Evolutionary conservation across 2,113 vertebrate species (phyloP).

Genomic region (Alectura lathami): DNA sequence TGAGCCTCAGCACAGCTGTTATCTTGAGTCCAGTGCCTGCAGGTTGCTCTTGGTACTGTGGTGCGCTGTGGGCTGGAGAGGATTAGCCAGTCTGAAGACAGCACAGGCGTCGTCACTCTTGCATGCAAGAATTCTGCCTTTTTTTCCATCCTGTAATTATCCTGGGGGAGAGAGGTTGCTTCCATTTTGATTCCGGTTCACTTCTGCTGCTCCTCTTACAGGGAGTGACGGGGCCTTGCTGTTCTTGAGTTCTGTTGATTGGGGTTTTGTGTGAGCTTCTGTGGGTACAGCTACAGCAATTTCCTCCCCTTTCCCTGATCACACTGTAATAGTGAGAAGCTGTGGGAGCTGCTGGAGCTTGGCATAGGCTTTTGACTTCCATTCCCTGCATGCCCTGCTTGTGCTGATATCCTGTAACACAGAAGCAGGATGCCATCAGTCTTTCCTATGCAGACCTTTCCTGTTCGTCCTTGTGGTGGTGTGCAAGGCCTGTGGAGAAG

Average conservation of each 20-base stretch:
- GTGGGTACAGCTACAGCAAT: neutral
- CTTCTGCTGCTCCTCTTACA: neutral
- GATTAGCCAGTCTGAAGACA: neutral
- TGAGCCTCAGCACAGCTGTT: neutral
- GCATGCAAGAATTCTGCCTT: neutral
- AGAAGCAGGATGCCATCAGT: neutral
- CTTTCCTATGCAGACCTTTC: neutral
- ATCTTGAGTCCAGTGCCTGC: neutral
- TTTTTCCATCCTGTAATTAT: neutral
- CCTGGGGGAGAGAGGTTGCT: neutral
- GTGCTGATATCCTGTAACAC: neutral
- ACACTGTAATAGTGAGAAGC: neutral
- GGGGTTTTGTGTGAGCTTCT: neutral
- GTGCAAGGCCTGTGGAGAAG: neutral
- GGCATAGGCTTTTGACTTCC: neutral
- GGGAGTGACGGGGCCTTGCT: neutral
- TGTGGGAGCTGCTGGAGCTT: neutral
- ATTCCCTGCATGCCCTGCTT: neutral
- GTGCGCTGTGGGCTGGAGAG: neutral
- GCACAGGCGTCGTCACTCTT: neutral
- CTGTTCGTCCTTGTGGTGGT: neutral
- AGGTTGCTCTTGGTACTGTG: fast-evolving
- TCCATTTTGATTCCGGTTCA: neutral
- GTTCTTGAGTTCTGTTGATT: neutral
- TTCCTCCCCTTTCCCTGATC: neutral